Percentiles rank a stretch among this genome's conserved stretches.
phyloP scores from a whole-genome alignment of 2,888 invertebrate species.

The Sinohyriopsis cumingii region DNA sequence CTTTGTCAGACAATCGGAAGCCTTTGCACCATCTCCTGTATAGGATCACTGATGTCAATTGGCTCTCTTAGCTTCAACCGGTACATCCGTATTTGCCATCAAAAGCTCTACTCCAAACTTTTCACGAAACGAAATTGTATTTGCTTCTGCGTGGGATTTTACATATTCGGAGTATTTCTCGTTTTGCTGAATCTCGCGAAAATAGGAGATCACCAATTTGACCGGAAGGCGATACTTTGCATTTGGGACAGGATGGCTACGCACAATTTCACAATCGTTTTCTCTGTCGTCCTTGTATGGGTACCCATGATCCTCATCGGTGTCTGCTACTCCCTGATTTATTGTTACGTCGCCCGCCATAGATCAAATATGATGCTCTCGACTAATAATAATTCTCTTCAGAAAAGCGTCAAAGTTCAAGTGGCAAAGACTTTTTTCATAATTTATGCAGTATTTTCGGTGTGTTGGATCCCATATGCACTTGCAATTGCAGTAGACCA shows the following conservation, averaged over 20 bases:
- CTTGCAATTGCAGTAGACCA: conserved; percentile 29
- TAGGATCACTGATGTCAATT: conserved; percentile 45
- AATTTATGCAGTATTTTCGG: conserved; percentile 29
- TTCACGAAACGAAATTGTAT: conserved; percentile 35
- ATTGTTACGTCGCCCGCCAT: too few species aligned
- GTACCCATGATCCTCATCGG: conserved; percentile 36
- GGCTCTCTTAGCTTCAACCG: conserved; percentile 46
- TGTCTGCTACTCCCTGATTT: conserved; percentile 18
- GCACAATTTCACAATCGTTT: conserved; percentile 41
- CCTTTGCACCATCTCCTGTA: conserved; percentile 47
- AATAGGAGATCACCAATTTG: conserved; percentile 41
- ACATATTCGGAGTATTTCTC: conserved; percentile 31
- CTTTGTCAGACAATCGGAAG: conserved; percentile 44
- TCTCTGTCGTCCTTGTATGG: conserved; percentile 40
- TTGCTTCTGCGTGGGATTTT: conserved; percentile 30
- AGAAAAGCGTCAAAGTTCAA: conserved; percentile 6
- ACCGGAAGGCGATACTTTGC: conserved; percentile 43
- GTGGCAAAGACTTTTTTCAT: conserved; percentile 39
- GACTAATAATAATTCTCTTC: background rate
- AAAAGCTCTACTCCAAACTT: conserved; percentile 26
- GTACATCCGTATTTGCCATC: conserved; percentile 45
- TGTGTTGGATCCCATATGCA: conserved; percentile 45
- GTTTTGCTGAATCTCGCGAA: conserved; percentile 35
- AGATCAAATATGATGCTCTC: background rate
- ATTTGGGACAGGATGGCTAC: conserved; percentile 46